These are phyloP conservation scores for Myotis brandtii DNA, from an alignment of 2,113 vertebrate species.

Conservation along the genomic window DNA sequence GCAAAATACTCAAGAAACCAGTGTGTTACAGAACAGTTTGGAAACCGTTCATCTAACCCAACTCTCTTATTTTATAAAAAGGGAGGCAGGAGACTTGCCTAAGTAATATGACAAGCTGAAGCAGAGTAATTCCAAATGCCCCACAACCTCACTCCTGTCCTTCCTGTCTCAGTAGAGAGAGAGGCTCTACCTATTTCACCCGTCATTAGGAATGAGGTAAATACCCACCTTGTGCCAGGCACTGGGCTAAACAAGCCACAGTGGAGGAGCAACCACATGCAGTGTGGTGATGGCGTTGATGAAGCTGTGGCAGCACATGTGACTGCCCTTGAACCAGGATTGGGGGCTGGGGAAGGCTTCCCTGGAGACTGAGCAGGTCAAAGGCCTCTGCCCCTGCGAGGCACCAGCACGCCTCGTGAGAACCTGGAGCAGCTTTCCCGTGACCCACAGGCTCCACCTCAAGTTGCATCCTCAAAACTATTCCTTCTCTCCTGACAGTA, in stretches of 20 bases:
- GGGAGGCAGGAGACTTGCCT: not conserved
- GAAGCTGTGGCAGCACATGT: not conserved
- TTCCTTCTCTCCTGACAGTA: not conserved
- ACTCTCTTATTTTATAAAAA: slow-evolving; percentile 2
- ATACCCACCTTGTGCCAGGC: not conserved
- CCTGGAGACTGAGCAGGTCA: not conserved
- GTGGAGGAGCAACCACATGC: not conserved
- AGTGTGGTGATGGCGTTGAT: no score
- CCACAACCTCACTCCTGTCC: not conserved
- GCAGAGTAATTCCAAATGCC: not conserved
- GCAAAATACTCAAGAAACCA: not conserved
- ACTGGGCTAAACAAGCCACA: not conserved
- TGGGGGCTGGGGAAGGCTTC: not conserved
- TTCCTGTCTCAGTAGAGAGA: not conserved
- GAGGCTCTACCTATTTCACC: not conserved
- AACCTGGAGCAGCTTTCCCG: not conserved
- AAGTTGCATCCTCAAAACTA: not conserved
- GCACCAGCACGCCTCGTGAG: not conserved
- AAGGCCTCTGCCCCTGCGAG: not conserved
- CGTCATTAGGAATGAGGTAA: not conserved
- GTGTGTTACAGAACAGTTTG: not conserved
- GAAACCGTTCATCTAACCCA: not conserved
- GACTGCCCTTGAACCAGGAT: not conserved
- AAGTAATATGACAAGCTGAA: not conserved
- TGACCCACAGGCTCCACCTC: not conserved